Percentiles rank a stretch among this genome's conserved stretches.
phyloP scores from a whole-genome alignment of 2,888 invertebrate genomes.

The Copidosoma aretas region DNA sequence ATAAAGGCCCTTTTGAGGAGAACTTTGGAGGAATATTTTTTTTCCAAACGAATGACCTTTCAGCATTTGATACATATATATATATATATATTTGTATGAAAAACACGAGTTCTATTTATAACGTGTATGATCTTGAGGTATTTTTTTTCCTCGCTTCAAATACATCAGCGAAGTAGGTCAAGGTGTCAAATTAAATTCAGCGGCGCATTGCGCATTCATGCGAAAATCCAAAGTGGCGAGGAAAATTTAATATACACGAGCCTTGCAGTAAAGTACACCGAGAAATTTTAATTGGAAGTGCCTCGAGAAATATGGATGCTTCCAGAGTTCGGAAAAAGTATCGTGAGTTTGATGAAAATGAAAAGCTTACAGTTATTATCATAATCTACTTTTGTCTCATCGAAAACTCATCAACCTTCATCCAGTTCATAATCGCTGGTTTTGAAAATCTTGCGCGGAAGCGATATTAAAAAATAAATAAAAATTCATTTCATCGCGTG shows the following conservation, averaged over 20 bases:
- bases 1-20: neutral
- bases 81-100: neutral
- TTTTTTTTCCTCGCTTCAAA: neutral
- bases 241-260: constrained; percentile 12
- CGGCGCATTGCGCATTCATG: neutral
- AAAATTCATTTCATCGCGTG: no score
- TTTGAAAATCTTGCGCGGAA: no score
- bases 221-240: neutral
- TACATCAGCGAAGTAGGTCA: neutral
- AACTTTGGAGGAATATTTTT: neutral
- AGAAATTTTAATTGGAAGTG: no score
- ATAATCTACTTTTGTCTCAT: no score
- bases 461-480: no score
- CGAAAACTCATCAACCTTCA: no score
- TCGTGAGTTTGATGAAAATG: no score
- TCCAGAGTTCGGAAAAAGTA: no score
- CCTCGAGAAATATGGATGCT: no score
- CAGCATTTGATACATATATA: neutral
- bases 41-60: neutral
- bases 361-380: no score
- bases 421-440: no score
- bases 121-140: neutral
- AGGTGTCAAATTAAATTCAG: constrained; percentile 5
- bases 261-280: neutral
- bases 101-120: neutral